Base-by-base conservation (phyloP, 2,888 invertebrate species). In the Apotomis turbidana region DNA sequence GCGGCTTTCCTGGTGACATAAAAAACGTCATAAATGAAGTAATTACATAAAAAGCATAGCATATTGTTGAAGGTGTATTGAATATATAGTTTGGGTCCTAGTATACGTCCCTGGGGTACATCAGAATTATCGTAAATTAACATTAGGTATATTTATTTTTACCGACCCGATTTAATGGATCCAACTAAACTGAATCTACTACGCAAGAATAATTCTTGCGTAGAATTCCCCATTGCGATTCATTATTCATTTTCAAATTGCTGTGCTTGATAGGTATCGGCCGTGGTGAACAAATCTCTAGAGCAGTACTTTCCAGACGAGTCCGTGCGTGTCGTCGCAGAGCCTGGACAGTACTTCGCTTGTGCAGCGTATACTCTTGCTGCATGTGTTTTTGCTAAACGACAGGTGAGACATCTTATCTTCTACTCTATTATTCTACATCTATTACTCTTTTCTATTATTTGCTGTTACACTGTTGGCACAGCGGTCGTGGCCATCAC, bases 311-410 rank as follows among this genome's bases (percentile, higher is more conserved):
- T 99, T 93, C 96, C 97, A 12, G 95, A 95, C 78, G 83, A 88
- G 74, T 81, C 79, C 3, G 96, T 98, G 76, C 95, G 95, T 36
- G 95, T 99, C 74, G 98, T 99, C 83, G 98, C 99, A 12, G 99
- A 99, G 89, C 99, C 99, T 0, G 99, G 99, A 3, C 95, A 99
- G 15, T 99, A 96, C 94, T 99, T 97, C 93, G 99, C 98, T 3
- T 97, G 98, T 59, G 97, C 98, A 27, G 99, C 99, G 0, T 99
- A 97, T 90, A 98, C 99, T n/a, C 95, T 99, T 55, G 96, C 97
- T 72, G 96, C 83, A 96, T 96, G 89, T 88, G 95, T 99, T 76
- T 97, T 99, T 87, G 90, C 91, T 78, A 89, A 87, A 74, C 78
- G 90, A 13, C 87, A 90, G 83, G 90, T 90, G 15, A 44, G 44